These are phyloP conservation scores for Pogonomyrmex californicus DNA, from an alignment of 1,140 invertebrate species.

Conservation along the genomic window DNA sequence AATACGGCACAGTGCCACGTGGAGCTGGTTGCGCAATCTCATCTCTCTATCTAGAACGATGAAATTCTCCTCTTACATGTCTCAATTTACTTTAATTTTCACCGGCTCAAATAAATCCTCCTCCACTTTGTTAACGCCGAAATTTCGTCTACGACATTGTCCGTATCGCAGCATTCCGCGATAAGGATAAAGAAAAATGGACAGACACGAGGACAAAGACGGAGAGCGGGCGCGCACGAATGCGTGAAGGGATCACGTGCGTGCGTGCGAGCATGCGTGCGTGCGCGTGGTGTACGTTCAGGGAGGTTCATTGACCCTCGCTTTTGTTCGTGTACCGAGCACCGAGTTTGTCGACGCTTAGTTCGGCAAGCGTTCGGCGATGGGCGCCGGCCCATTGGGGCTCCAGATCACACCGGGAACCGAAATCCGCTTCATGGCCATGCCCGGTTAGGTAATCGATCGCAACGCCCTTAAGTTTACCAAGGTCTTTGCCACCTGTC, in stretches of 20 bases:
- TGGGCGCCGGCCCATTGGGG: slow-evolving; percentile 71
- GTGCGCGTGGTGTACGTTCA: slow-evolving; percentile 53
- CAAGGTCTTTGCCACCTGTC: slow-evolving; percentile 87
- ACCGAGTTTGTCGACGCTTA: slow-evolving; percentile 72
- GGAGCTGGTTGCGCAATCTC: not conserved
- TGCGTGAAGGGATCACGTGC: slow-evolving; percentile 51
- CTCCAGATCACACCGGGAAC: slow-evolving; percentile 63
- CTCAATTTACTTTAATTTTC: slow-evolving; percentile 16
- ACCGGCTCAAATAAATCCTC: not conserved
- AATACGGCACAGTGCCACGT: not conserved
- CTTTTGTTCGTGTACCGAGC: slow-evolving; percentile 86
- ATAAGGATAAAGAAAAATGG: slow-evolving; percentile 59
- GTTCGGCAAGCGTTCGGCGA: slow-evolving; percentile 76
- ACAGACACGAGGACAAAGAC: slow-evolving; percentile 44
- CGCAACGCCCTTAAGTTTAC: slow-evolving; percentile 77
- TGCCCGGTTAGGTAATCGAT: slow-evolving; percentile 83
- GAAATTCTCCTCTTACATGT: not conserved
- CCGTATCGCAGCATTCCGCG: not conserved
- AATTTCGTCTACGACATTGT: slow-evolving; percentile 25
- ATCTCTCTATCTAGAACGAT: not conserved
- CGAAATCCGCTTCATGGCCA: slow-evolving; percentile 73
- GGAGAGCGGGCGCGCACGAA: slow-evolving; percentile 43
- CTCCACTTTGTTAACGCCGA: not conserved
- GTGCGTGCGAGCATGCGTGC: slow-evolving; percentile 51
- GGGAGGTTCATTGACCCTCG: slow-evolving; percentile 75